Percentiles rank a stretch among this genome's conserved stretches.
Conservation (phyloP, 30 jellyfish, hydroid and myxozoan species). For the Cassiopea xamachana region DNA sequence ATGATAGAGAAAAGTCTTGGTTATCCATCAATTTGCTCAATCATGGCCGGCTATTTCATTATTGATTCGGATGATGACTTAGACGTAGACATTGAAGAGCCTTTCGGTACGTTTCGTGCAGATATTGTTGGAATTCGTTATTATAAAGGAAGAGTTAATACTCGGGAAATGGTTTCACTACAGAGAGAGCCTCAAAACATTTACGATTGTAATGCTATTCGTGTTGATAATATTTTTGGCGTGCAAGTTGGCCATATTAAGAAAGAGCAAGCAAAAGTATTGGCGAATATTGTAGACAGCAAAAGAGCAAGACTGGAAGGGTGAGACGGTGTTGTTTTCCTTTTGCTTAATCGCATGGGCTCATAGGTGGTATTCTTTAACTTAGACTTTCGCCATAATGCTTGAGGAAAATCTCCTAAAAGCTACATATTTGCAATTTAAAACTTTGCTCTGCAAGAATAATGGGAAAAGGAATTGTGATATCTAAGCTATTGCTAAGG, state of each 20-base stretch:
- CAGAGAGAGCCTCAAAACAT: conserved; percentile 74
- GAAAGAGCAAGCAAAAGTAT: conserved; percentile 76
- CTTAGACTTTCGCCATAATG: too few species aligned
- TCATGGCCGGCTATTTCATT: neutral
- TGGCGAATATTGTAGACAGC: conserved; percentile 60
- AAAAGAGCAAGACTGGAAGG: conserved; percentile 80
- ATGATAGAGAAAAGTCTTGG: too few species aligned
- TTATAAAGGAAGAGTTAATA: conserved; percentile 77
- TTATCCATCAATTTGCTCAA: too few species aligned
- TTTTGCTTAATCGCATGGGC: too few species aligned
- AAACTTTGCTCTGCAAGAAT: too few species aligned
- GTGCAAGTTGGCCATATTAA: conserved; percentile 89
- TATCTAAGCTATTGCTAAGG: too few species aligned
- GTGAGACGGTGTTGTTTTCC: neutral
- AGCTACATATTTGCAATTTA: too few species aligned
- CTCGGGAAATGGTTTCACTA: conserved; percentile 75
- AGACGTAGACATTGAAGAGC: conserved; percentile 57
- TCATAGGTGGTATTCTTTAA: too few species aligned
- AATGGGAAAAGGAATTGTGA: too few species aligned
- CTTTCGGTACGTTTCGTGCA: conserved; percentile 72
- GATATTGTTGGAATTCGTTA: conserved; percentile 80
- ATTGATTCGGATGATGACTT: conserved; percentile 44
- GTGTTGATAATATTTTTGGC: conserved; percentile 73
- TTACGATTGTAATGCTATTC: conserved; percentile 81
- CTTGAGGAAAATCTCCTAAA: too few species aligned